phyloP scores from a whole-genome alignment of 2,113 vertebrate species.

The Zosterops pallidus region DNA sequence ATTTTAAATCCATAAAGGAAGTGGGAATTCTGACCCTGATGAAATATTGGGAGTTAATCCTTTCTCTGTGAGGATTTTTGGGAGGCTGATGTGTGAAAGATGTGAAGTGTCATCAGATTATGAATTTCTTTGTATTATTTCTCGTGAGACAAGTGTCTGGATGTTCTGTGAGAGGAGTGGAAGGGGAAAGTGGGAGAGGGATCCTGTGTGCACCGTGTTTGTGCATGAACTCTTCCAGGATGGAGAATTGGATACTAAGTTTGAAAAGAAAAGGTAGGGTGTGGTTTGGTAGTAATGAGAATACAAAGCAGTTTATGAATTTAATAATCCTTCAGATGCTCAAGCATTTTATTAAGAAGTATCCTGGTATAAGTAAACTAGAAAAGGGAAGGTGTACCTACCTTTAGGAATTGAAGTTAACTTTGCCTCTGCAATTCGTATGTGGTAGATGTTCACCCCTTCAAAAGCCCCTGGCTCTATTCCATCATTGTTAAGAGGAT shows the following conservation, averaged over 20 bases:
- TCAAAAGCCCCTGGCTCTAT: conserved; percentile 93
- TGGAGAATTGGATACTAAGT: fast-evolving
- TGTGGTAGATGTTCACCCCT: conserved; percentile 87
- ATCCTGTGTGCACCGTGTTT: neutral
- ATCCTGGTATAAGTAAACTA: neutral
- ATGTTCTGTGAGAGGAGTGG: neutral
- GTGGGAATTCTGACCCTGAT: neutral
- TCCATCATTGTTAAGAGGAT: conserved; percentile 89
- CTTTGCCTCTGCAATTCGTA: conserved; percentile 92
- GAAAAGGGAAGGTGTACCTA: conserved; percentile 78
- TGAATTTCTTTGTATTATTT: neutral
- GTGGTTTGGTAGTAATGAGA: neutral
- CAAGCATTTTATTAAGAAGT: neutral
- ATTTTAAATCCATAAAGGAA: neutral
- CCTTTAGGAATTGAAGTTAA: conserved; percentile 94
- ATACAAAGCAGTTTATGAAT: neutral
- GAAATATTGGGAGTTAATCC: neutral
- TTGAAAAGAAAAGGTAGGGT: neutral
- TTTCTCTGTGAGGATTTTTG: neutral
- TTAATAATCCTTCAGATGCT: neutral
- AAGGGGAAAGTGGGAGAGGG: neutral
- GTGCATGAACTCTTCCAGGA: neutral
- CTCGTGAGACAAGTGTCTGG: neutral
- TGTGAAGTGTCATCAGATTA: neutral
- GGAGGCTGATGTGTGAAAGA: neutral